Conservation (phyloP, 2,113 vertebrate genomes). For the Vombatus ursinus region DNA sequence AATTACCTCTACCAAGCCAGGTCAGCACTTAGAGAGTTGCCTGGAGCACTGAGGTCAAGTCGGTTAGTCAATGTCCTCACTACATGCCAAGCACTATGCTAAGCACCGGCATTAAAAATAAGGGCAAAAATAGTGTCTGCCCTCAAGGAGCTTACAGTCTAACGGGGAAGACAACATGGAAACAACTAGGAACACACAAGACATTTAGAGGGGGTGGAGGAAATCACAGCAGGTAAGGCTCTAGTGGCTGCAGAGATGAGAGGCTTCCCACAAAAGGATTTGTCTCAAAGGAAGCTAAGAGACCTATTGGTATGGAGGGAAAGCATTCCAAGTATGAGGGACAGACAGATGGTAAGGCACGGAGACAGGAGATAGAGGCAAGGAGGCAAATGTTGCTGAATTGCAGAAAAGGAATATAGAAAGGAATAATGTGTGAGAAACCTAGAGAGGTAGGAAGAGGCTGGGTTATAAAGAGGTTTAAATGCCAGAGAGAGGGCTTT, state of each 20-base stretch:
- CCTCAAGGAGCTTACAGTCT: neutral
- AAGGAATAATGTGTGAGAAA: neutral
- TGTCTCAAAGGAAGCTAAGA: neutral
- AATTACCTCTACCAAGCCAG: neutral
- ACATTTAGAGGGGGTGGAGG: neutral
- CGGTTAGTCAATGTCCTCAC: neutral
- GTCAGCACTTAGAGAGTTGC: neutral
- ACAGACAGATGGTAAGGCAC: neutral
- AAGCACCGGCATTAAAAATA: neutral
- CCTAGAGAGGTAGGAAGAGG: neutral
- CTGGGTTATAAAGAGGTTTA: neutral
- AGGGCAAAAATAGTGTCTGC: neutral
- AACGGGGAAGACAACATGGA: neutral
- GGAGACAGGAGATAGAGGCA: neutral
- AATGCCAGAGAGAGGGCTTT: neutral
- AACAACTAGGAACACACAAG: neutral
- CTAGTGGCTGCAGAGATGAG: neutral
- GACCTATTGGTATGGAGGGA: neutral
- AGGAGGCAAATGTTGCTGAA: neutral
- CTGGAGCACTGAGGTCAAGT: neutral
- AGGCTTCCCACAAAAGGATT: neutral
- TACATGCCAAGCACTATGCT: neutral
- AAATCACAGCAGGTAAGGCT: neutral
- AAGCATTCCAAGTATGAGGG: neutral
- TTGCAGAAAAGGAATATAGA: neutral